Percentiles rank a stretch among this genome's conserved stretches.
These are phyloP conservation scores for Lithodes maja DNA, from an alignment of 2,888 invertebrate genomes.

Conservation along the genomic window DNA sequence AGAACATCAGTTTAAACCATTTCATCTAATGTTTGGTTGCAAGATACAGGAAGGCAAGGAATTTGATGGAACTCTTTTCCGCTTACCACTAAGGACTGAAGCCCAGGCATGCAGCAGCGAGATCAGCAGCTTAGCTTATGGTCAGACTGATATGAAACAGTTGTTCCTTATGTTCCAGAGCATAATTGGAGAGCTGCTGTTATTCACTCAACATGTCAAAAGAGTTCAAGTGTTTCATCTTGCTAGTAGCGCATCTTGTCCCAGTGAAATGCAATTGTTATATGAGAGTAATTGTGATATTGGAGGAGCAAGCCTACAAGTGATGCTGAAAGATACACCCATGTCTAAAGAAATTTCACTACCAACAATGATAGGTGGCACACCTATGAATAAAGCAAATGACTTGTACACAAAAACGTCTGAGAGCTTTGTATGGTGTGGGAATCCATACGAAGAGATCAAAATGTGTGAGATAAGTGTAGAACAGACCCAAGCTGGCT, in stretches of 20 bases:
- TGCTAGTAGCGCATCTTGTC: background rate
- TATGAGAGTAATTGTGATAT: background rate
- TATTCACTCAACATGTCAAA: conserved; percentile 42
- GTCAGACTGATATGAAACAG: conserved; percentile 15
- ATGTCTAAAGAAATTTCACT: background rate
- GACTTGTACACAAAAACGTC: background rate
- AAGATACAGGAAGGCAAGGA: conserved; percentile 1
- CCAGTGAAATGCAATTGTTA: background rate
- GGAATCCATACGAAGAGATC: background rate
- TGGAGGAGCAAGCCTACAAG: background rate
- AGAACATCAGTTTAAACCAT: conserved; percentile 41
- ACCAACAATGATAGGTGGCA: no score
- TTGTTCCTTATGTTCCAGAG: conserved; percentile 34
- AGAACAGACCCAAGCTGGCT: background rate
- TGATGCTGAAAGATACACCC: background rate
- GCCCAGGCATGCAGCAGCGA: conserved; percentile 36
- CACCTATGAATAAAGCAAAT: background rate
- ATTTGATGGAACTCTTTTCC: conserved; percentile 42
- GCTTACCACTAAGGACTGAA: conserved; percentile 42
- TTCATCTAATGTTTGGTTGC: conserved; percentile 39
- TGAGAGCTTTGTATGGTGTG: conserved; percentile 10
- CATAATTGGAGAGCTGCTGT: conserved; percentile 35
- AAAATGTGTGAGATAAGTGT: conserved; percentile 30
- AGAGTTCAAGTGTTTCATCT: conserved; percentile 35
- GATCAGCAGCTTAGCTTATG: conserved; percentile 31